Evolutionary conservation across 1,140 invertebrate genomes (phyloP).

Genomic region (Yoshiicerus persimilis): DNA sequence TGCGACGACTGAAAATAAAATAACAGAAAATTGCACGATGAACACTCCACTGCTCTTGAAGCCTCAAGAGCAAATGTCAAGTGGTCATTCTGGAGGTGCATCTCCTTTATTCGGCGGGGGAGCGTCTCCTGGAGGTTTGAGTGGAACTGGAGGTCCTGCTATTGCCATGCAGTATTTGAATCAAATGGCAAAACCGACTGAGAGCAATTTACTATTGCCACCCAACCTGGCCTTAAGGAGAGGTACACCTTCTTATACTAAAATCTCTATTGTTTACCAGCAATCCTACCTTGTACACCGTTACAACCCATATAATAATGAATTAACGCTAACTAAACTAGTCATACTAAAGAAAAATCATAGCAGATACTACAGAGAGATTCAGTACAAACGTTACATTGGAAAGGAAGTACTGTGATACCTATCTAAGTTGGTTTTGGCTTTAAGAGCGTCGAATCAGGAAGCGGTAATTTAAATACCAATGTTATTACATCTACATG

Average conservation of each 20-base stretch:
- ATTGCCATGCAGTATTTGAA: slow-evolving; percentile 41
- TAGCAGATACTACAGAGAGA: no score
- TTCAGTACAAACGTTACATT: no score
- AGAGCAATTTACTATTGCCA: slow-evolving; percentile 45
- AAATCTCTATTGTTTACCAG: background rate
- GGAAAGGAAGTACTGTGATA: no score
- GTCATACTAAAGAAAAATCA: no score
- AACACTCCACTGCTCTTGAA: slow-evolving; percentile 4
- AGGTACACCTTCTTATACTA: slow-evolving; percentile 14
- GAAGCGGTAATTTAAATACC: no score
- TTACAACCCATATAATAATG: background rate
- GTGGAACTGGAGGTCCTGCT: background rate
- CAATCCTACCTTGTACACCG: no score
- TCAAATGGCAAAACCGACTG: slow-evolving; percentile 43
- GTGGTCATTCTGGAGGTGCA: background rate
- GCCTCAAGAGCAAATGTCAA: background rate
- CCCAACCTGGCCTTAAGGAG: slow-evolving; percentile 29
- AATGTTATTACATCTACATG: no score
- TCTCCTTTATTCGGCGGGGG: background rate
- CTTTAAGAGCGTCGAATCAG: no score
- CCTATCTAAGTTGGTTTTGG: no score
- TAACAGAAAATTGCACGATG: slow-evolving; percentile 28
- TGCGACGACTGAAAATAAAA: background rate
- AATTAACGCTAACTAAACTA: no score
- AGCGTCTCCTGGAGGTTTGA: background rate